Evolutionary conservation across 2,113 vertebrate genomes (phyloP).

Genomic region (Acrocephalus kingi): DNA sequence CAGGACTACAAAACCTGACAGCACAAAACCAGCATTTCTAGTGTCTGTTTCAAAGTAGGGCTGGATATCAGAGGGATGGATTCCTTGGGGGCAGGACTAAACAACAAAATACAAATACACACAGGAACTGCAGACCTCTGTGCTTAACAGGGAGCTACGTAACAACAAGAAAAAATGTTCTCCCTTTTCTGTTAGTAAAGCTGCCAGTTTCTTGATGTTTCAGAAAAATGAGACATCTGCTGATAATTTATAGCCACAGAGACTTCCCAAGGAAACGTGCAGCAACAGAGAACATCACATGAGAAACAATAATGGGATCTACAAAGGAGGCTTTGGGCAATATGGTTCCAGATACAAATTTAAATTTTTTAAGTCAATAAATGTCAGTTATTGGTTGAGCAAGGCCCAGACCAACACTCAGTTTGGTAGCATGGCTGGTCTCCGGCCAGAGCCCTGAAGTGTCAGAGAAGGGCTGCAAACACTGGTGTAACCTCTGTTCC

Average conservation of each 20-base stretch:
- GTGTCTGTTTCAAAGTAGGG: background rate
- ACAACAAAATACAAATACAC: background rate
- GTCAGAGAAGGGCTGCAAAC: background rate
- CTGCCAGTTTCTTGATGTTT: background rate
- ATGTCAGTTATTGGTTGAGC: background rate
- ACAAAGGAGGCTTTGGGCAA: background rate
- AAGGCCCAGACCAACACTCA: background rate
- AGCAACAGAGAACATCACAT: background rate
- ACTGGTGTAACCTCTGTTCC: background rate
- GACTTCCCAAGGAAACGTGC: background rate
- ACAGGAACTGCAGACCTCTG: background rate
- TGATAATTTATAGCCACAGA: background rate
- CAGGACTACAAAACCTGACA: background rate
- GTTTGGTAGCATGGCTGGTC: background rate
- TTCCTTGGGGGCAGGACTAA: background rate
- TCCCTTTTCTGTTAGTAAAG: background rate
- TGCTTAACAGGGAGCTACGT: background rate
- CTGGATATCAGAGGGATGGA: background rate
- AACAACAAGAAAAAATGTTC: background rate
- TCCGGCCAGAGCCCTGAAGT: background rate
- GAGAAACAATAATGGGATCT: background rate
- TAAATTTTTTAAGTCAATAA: background rate
- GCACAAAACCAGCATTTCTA: background rate
- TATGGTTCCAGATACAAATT: background rate
- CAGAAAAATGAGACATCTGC: conserved; percentile 9